Percentiles rank a stretch among this genome's conserved stretches.
Conservation (phyloP, 2,113 vertebrate genomes). For the Lophotis ruficrista region DNA sequence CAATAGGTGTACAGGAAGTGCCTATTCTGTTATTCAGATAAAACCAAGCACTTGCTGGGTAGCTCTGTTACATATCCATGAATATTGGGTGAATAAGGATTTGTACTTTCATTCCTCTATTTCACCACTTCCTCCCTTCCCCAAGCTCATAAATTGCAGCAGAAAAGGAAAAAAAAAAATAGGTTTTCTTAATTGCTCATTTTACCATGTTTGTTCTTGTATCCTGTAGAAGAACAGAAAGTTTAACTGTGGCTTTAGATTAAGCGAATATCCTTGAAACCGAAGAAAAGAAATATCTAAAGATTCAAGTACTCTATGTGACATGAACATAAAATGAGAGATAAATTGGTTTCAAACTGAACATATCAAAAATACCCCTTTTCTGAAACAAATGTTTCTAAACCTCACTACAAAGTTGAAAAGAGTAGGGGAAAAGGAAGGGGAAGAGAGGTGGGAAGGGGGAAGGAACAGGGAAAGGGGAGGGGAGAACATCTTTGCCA, state of each 20-base stretch:
- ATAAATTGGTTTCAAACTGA: not conserved
- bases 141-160: not conserved
- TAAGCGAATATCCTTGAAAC: not conserved
- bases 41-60: not conserved
- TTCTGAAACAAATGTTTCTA: not conserved
- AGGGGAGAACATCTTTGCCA: not conserved
- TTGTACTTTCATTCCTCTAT: not conserved
- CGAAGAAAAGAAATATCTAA: not conserved
- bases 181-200: not conserved
- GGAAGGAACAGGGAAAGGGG: not conserved
- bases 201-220: not conserved
- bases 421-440: not conserved
- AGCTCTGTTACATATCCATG: not conserved
- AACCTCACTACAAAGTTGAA: not conserved
- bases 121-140: not conserved
- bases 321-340: not conserved
- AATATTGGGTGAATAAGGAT: not conserved
- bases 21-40: not conserved
- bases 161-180: not conserved
- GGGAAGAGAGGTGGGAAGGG: not conserved
- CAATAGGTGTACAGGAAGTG: not conserved
- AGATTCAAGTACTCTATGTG: not conserved
- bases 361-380: not conserved
- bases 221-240: not conserved
- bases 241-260: not conserved